These are phyloP conservation scores for Lymantria monacha DNA, from an alignment of 2,888 invertebrate species.

Conservation along the genomic window DNA sequence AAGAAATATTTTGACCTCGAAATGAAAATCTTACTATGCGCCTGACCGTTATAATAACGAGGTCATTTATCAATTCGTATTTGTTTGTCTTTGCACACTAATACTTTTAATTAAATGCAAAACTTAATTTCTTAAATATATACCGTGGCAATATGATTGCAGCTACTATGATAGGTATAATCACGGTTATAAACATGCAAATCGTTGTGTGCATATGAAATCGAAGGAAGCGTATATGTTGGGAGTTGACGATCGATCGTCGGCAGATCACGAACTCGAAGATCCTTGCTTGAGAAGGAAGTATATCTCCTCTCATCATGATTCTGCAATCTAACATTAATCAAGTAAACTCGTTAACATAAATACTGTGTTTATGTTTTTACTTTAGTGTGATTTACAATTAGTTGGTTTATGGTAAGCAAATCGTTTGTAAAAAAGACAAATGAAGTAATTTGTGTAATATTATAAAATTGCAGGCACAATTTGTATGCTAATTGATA, in stretches of 20 bases:
- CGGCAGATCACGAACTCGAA: constrained; percentile 44
- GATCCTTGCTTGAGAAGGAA: constrained; percentile 51
- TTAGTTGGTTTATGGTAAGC: too few relatives aligned
- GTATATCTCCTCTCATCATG: constrained; percentile 46
- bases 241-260: constrained; percentile 37
- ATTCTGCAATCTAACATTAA: constrained; percentile 49
- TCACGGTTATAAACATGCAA: constrained; percentile 32
- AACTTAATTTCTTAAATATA: constrained; percentile 19
- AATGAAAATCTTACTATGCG: constrained; percentile 75
- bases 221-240: constrained; percentile 23
- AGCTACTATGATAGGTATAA: constrained; percentile 28
- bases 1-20: constrained; percentile 73
- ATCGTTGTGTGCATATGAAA: constrained; percentile 31
- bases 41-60: constrained; percentile 78
- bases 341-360: constrained; percentile 47
- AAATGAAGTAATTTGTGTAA: too few relatives aligned
- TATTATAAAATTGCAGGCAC: too few relatives aligned
- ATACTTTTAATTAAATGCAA: constrained; percentile 34
- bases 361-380: constrained; percentile 33
- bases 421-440: too few relatives aligned
- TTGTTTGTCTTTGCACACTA: constrained; percentile 69
- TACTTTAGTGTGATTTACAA: too few relatives aligned
- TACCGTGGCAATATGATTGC: constrained; percentile 26
- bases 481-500: too few relatives aligned
- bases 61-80: constrained; percentile 76